These are phyloP conservation scores for Pandemis corylana DNA, from an alignment of 2,888 invertebrate genomes.

Conservation along the genomic window DNA sequence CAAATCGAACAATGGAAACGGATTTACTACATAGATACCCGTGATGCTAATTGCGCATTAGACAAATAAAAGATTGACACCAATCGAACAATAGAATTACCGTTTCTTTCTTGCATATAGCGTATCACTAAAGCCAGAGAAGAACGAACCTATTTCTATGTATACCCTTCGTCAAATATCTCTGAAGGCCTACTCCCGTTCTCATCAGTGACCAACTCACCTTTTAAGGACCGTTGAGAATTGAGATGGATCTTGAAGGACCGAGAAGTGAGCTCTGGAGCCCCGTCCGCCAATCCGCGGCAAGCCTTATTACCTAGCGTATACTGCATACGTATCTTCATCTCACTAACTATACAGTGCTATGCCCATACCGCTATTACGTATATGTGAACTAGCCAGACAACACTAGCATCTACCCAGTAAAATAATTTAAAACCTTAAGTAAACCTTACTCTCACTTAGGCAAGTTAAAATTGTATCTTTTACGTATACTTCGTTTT, in stretches of 20 bases:
- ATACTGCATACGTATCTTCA: slow-evolving; percentile 81
- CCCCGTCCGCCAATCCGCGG: slow-evolving; percentile 26
- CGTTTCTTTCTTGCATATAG: neutral
- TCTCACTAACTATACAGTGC: slow-evolving; percentile 66
- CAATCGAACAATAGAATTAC: neutral
- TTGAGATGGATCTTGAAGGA: neutral
- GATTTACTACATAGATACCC: no score
- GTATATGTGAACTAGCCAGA: slow-evolving; percentile 69
- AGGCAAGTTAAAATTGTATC: slow-evolving; percentile 84
- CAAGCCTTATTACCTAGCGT: slow-evolving; percentile 72
- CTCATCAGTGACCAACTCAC: neutral
- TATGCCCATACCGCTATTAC: slow-evolving; percentile 41
- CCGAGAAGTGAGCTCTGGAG: neutral
- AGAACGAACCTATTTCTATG: neutral
- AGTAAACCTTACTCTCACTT: slow-evolving; percentile 83
- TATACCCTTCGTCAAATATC: neutral
- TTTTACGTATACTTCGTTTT: slow-evolving; percentile 85
- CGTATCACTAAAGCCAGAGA: neutral
- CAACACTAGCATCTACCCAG: slow-evolving; percentile 81
- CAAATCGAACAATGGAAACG: no score
- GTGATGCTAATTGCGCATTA: no score
- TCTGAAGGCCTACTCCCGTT: neutral
- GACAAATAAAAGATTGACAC: no score
- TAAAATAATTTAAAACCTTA: slow-evolving; percentile 84
- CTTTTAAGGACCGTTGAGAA: neutral